Base-by-base conservation (phyloP, 2,888 invertebrate genomes). In the Thereva unica region DNA sequence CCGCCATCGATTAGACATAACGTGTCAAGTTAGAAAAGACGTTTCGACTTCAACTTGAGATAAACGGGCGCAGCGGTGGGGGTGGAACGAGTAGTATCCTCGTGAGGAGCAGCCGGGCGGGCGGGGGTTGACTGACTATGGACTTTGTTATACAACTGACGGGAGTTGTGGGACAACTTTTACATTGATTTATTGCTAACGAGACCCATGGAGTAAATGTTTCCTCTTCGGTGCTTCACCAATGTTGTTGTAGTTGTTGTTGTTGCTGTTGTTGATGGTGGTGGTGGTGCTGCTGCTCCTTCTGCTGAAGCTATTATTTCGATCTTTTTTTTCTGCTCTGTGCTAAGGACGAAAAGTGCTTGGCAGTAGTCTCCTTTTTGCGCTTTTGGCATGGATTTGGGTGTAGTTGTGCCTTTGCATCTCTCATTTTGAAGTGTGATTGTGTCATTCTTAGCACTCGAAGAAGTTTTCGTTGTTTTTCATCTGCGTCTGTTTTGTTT, bases 1-100 rank as follows among this genome's bases (percentile, higher is more conserved):
- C 69, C 70, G 71, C 70, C 68, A 72, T 71, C 69, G 72, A 63
- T 63, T 63, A 63, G 63, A 52, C 52, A 63, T 52, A 63, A 52
- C 63, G 52, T 63, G 63, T 63, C 52, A 63, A 63, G 63, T 40
- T 63, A 35, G 50, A 52, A 23, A 63, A 42, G 41, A 49, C 23
- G 6, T 2, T 40, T 41, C 41, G 7, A 41, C 23, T 50, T 34
- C 4, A 23, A 9, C 23, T 42, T 12, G 9, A 41, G 10, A n/a
- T 23, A 38, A 38, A 23, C 34, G 34, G 50, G 34, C 12, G 8
- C 41, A 52, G 49, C 49, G 34, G 50, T 37, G 50, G 40, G 50
- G 37, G 41, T 23, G 63, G 52, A 23, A 10, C 12, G 37, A 61
- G 61, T 47, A 35, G n/a, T 2, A 1, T 23, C 2, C 1, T 8